Evolutionary conservation across 2,113 vertebrate species (phyloP), one percentile per base, ranked within the genome.

Genomic region (Nicator chloris): DNA sequence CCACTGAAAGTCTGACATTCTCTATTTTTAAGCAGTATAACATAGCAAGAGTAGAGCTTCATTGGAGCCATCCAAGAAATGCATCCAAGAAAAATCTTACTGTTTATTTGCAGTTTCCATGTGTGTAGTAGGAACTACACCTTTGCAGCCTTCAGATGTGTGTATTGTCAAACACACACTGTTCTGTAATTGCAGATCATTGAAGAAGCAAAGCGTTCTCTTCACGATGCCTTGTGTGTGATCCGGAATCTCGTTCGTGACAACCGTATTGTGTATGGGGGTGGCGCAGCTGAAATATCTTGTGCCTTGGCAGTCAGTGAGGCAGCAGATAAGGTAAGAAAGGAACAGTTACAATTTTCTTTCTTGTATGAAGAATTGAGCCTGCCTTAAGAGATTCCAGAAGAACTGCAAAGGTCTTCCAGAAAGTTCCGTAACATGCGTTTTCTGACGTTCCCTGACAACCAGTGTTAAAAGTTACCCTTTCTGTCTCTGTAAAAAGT

Each of bases 201-300:
- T 15, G 99, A 99, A 93, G 99, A 99, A 92, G 99, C 99, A 1
- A 99, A 99, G 81, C 98, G 99, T 5, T 99, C 99, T 4, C 99
- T 99, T 39, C 99, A 99, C 4, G 99, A 99, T 26, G 99, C 99
- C 3, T 50, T 99, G 81, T 99, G 99, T 44, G 99, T 99, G 15
- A 99, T 99, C 90, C 98, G 99, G 57, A 99, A 99, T 95, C 98
- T 99, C 37, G 98, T 99, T 65, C 98, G 97, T 21, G 99, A 99
- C 90, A 99, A 99, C 88, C 99, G 99, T 0, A 98, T 99, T 6
- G 99, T 99, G 4, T 99, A 99, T 1, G 99, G 99, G 4, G 99
- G 99, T 7, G 99, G 99, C 1, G 99, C 99, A 13, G 98, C 99
- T 10, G 99, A 99, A 87, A 99, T 99, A 9, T 94, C 99, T 13